Evolutionary conservation across 2,888 invertebrate genomes (phyloP), one percentile per base, ranked within the genome.

Genomic region (Microdon myrmicae): DNA sequence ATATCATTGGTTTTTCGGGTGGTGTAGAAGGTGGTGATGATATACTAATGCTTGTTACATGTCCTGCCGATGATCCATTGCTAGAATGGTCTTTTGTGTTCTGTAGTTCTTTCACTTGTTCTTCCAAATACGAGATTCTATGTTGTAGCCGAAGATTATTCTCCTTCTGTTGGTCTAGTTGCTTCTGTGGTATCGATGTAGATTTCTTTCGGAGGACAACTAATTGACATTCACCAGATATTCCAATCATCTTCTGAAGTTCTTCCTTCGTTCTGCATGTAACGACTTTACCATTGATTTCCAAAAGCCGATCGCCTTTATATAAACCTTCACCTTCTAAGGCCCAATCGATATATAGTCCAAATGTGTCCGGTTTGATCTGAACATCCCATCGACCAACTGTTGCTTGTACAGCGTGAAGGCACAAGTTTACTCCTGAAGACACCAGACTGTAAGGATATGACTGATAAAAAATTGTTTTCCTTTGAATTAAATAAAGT

Each of bases 51-150:
- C 87, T 87, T 17, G 88, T 89, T 7, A 88, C 85, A 73, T 89
- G 89, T 1, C 74, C 68, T 31, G 67, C 48, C 69, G 34, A 58
- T 68, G 32, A 70, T 68, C 6, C 72, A 69, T 58, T 58, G 4
- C 38, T 59, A 4, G 48, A 70, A 4, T 71, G 73, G 16, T 77
- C 77, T 66, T 79, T 79, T 2, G 70, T 69, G 2, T 68, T 77
- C 44, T 87, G 82, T 7, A 87, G 77, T 69, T 87, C 86, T 0
- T 83, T 81, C 68, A 92, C 92, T 80, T 93, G 93, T 74, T 94
- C 93, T 78, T 94, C 94, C 53, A 94, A 83, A 78, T 94, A 94
- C 2, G 92, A 90, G 72, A 94, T 94, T 69, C 94, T 84, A 78
- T 94, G 94, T 8, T 92, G 92, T 56, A 94, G 83, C 39, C 93